phyloP scores from a whole-genome alignment of 2,888 invertebrate genomes.

The Epinotia brunnichana region DNA sequence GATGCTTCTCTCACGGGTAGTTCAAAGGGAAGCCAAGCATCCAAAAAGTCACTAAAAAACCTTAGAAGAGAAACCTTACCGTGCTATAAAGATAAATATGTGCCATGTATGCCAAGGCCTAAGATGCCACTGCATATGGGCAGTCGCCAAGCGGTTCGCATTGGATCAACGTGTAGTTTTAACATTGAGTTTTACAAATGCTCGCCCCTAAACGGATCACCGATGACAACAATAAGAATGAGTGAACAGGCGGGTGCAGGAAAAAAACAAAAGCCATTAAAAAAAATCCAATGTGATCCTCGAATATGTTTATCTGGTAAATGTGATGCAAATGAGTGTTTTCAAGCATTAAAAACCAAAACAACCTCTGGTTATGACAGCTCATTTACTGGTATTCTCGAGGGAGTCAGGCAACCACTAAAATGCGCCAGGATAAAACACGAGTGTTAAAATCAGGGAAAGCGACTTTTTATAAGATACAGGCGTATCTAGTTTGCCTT shows the following conservation, averaged over 20 bases:
- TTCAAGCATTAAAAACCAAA: neutral
- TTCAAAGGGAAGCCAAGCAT: slow-evolving; percentile 2
- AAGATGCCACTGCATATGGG: neutral
- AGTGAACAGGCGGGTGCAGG: neutral
- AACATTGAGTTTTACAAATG: slow-evolving; percentile 23
- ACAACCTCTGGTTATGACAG: neutral
- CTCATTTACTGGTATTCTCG: slow-evolving; percentile 1
- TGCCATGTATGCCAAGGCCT: neutral
- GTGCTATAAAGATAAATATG: neutral
- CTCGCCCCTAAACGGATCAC: neutral
- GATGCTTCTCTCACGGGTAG: neutral
- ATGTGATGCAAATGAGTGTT: slow-evolving; percentile 15
- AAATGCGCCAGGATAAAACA: neutral
- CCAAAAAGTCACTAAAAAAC: neutral
- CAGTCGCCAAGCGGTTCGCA: neutral
- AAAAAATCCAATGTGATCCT: slow-evolving; percentile 9
- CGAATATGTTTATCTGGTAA: slow-evolving; percentile 7
- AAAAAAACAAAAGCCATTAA: neutral
- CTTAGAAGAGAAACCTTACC: neutral
- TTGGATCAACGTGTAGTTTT: slow-evolving; percentile 25
- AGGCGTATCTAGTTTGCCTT: neutral
- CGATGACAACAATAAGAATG: neutral
- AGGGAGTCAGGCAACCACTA: slow-evolving; percentile 4
- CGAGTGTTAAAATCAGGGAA: neutral
- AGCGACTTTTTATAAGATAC: slow-evolving; percentile 4